Conservation (phyloP, 1,140 invertebrate species). For the Bombus fervidus region DNA sequence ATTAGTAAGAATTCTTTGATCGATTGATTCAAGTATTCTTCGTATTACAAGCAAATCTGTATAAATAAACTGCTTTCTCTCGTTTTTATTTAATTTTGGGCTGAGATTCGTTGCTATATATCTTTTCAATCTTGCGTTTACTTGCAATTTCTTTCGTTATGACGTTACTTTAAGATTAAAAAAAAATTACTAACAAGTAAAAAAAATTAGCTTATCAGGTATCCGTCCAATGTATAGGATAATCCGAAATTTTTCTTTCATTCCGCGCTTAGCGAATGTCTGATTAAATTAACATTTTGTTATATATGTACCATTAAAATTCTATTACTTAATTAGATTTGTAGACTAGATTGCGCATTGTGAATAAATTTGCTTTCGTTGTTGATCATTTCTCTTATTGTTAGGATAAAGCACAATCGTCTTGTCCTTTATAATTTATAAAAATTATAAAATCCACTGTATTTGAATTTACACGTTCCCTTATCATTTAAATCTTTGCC, state of each 20-base stretch:
- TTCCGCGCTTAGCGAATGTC: conserved; percentile 7
- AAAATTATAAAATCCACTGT: conserved; percentile 32
- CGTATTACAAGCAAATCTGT: conserved; percentile 9
- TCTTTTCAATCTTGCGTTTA: background rate
- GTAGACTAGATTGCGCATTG: conserved; percentile 16
- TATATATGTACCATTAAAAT: conserved; percentile 15
- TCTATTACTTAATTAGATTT: conserved; percentile 14
- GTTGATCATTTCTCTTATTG: background rate
- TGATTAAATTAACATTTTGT: conserved; percentile 25
- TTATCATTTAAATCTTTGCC: background rate
- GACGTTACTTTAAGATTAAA: conserved; percentile 20
- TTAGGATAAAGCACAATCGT: background rate
- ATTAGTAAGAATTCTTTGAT: background rate
- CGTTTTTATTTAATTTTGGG: background rate
- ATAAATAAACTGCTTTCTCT: conserved; percentile 6
- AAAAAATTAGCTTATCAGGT: conserved; percentile 74
- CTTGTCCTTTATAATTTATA: conserved; percentile 5
- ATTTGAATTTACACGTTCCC: background rate
- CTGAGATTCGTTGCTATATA: background rate
- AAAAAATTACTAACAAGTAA: conserved; percentile 30
- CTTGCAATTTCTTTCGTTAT: background rate
- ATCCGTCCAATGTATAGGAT: conserved; percentile 74
- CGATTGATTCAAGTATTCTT: background rate
- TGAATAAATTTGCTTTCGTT: background rate
- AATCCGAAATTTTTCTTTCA: conserved; percentile 31